Conservation (phyloP, 1,140 invertebrate genomes). For the Triops longicaudatus region DNA sequence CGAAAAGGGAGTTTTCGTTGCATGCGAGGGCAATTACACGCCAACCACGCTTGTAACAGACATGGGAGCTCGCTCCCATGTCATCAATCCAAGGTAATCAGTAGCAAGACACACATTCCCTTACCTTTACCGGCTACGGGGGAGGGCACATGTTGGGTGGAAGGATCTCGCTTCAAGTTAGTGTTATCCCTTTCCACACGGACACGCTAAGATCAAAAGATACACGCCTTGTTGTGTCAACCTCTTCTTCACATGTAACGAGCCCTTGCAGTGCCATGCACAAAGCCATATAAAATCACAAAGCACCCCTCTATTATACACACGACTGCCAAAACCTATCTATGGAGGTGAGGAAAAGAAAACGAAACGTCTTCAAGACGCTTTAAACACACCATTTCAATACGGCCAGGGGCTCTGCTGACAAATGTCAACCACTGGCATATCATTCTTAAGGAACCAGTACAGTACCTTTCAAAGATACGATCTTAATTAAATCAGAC, state of each 20-base stretch:
- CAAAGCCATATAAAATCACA: conserved; percentile 3
- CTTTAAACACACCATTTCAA: no score
- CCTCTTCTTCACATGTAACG: background rate
- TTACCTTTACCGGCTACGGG: background rate
- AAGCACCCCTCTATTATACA: background rate
- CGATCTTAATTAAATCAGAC: background rate
- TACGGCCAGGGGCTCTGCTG: background rate
- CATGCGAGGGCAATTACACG: conserved; percentile 10
- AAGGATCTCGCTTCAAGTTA: background rate
- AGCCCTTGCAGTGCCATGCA: conserved; percentile 10
- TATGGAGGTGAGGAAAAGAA: background rate
- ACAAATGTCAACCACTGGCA: background rate
- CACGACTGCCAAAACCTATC: background rate
- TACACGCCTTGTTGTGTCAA: conserved; percentile 11
- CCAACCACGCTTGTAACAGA: background rate
- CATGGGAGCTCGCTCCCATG: background rate
- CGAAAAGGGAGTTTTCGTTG: background rate
- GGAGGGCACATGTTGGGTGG: background rate
- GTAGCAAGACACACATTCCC: background rate
- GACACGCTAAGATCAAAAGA: conserved; percentile 12
- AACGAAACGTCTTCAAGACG: no score
- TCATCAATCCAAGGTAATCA: conserved; percentile 12
- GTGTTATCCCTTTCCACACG: conserved; percentile 14
- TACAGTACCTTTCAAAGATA: background rate
- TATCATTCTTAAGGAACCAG: background rate